Percentiles rank a stretch among this genome's conserved stretches.
These are phyloP conservation scores for Zonotrichia albicollis DNA, from an alignment of 2,797 vertebrate genomes.

Conservation along the genomic window DNA sequence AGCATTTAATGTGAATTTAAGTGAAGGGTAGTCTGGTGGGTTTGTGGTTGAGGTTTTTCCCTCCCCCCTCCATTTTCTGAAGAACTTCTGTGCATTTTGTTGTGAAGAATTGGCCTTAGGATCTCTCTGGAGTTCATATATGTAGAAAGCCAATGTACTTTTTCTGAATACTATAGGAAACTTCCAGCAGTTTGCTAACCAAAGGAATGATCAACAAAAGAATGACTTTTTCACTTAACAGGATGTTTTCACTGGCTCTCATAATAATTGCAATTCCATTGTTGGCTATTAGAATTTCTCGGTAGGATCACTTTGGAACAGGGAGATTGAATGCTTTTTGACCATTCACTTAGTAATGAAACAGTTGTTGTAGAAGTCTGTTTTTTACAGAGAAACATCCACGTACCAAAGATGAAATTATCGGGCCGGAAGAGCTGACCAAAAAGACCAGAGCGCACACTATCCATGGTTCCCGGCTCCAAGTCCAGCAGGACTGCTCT, in stretches of 20 bases:
- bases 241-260: neutral
- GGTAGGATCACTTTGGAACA: neutral
- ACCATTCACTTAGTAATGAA: neutral
- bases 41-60: neutral
- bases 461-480: conserved; percentile 90
- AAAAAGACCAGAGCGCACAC: conserved; percentile 85
- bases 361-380: neutral
- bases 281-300: neutral
- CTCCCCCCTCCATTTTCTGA: neutral
- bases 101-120: neutral
- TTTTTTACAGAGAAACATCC: neutral
- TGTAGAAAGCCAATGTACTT: neutral
- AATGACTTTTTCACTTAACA: neutral
- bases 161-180: neutral
- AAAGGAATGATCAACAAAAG: neutral
- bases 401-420: conserved; percentile 90
- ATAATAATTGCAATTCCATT: neutral
- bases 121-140: neutral
- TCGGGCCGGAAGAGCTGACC: conserved; percentile 89
- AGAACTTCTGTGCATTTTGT: neutral
- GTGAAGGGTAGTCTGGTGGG: neutral
- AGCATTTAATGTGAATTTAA: neutral
- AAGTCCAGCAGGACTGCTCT: conserved; percentile 86
- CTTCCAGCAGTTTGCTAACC: neutral
- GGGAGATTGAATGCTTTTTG: neutral